phyloP scores from a whole-genome alignment of 1,140 invertebrate species.

The Drosophila pruinosa region DNA sequence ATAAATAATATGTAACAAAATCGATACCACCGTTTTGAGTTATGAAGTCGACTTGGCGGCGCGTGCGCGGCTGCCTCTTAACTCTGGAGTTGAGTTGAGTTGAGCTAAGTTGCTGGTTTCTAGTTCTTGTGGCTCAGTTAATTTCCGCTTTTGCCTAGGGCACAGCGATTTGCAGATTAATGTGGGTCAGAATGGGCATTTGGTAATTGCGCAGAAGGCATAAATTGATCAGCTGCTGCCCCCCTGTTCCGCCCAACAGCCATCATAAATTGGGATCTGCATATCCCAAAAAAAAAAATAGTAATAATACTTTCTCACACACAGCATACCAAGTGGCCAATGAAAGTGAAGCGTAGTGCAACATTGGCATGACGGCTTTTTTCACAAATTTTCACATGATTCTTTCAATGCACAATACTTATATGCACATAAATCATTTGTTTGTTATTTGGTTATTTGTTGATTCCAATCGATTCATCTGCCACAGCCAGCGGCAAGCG shows the following conservation, averaged over 20 bases:
- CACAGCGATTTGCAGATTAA: slow-evolving; percentile 62
- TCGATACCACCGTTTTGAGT: slow-evolving; percentile 65
- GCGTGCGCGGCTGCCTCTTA: slow-evolving; percentile 43
- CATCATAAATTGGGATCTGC: slow-evolving; percentile 3
- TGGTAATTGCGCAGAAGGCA: slow-evolving; percentile 55
- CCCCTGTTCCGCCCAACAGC: background rate
- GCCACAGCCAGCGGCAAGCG: slow-evolving; percentile 19
- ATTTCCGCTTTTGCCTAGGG: slow-evolving; percentile 67
- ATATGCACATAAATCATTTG: slow-evolving; percentile 63
- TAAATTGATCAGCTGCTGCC: slow-evolving; percentile 26
- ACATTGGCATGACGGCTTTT: slow-evolving; percentile 31
- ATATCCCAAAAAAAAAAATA: background rate
- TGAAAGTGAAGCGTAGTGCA: slow-evolving; percentile 62
- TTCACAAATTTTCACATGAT: slow-evolving; percentile 66
- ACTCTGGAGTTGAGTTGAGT: background rate
- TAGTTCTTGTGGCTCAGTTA: slow-evolving; percentile 43
- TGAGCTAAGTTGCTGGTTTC: background rate
- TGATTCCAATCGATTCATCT: slow-evolving; percentile 64
- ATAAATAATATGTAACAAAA: slow-evolving; percentile 82
- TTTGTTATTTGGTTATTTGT: slow-evolving; percentile 24
- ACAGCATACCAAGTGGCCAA: background rate
- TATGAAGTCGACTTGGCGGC: slow-evolving; percentile 65
- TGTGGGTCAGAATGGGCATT: slow-evolving; percentile 65
- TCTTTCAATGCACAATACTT: slow-evolving; percentile 32
- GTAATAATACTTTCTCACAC: slow-evolving; percentile 59